Base-by-base conservation (phyloP, 2,113 vertebrate species). In the Cacatua alba region DNA sequence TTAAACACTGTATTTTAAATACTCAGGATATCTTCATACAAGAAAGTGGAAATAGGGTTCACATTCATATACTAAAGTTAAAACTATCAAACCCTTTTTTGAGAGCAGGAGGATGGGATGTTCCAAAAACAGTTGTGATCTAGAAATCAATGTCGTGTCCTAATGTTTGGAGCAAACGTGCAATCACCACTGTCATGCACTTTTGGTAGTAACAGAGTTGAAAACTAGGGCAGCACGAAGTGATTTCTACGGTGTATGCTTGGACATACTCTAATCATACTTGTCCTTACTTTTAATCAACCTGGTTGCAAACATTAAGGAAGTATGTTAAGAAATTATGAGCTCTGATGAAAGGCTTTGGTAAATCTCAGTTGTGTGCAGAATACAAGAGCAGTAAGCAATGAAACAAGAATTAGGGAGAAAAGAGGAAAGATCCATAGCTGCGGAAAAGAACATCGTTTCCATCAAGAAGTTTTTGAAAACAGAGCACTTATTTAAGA, bases 81-180 rank as follows among this genome's bases (percentile, higher is more conserved):
- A 55, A 94, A 24, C 37, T 35, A 23, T 31, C 20, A 67, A 74
- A 48, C 25, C 11, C 19, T n/a, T 87, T 83, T 64, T 37, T 41
- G 43, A 69, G 62, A 83, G 52, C 17, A 46, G 87, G 69, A 92
- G 44, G 33, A 49, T 55, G 77, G 17, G 29, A 68, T 25, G 29
- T 85, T 94, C 92, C 76, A 88, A 76, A 96, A 86, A 86, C 62
- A 92, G 80, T 64, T 2, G 11, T 39, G 49, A 62, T 86, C 64
- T 70, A 71, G 68, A 86, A 82, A 93, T 96, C 91, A 60, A 60
- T 93, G 64, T 55, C 86, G 67, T 94, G 95, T 83, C 97, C 74
- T 82, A 63, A 82, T 92, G 90, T 95, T 96, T 91, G 68, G 52
- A 87, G 63, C 85, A 79, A 71, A 62, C 1, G 1, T 64, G 68